These are phyloP conservation scores for Macrochelys suwanniensis DNA, from an alignment of 2,797 vertebrate species.

Conservation along the genomic window DNA sequence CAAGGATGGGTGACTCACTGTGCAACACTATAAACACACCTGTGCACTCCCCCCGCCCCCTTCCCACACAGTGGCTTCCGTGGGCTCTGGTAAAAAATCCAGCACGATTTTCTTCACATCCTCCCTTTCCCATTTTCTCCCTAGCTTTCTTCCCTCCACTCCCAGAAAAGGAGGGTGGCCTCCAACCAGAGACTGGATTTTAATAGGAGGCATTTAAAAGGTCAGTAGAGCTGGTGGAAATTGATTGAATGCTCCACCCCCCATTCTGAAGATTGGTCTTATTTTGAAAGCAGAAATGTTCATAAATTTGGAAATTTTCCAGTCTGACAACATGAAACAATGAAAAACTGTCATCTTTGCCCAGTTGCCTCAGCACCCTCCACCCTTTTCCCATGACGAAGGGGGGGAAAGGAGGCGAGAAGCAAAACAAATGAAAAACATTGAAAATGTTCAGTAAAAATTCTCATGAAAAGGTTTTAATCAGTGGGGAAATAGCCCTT, in stretches of 20 bases:
- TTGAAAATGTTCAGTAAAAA: background rate
- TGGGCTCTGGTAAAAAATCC: background rate
- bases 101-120: background rate
- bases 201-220: background rate
- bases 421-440: background rate
- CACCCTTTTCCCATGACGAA: background rate
- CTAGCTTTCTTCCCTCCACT: background rate
- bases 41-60: background rate
- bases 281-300: constrained; percentile 31
- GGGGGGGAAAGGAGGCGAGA: background rate
- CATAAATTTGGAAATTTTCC: constrained; percentile 44
- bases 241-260: background rate
- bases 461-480: background rate
- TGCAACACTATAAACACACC: background rate
- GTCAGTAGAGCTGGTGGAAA: background rate
- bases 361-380: background rate
- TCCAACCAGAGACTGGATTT: background rate
- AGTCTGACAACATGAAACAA: constrained; percentile 27
- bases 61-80: background rate
- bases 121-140: background rate
- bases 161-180: background rate
- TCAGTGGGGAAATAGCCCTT: background rate
- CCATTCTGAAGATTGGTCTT: background rate
- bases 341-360: background rate
- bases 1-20: background rate